Conservation (phyloP, 2,113 vertebrate species). For the Parus major region DNA sequence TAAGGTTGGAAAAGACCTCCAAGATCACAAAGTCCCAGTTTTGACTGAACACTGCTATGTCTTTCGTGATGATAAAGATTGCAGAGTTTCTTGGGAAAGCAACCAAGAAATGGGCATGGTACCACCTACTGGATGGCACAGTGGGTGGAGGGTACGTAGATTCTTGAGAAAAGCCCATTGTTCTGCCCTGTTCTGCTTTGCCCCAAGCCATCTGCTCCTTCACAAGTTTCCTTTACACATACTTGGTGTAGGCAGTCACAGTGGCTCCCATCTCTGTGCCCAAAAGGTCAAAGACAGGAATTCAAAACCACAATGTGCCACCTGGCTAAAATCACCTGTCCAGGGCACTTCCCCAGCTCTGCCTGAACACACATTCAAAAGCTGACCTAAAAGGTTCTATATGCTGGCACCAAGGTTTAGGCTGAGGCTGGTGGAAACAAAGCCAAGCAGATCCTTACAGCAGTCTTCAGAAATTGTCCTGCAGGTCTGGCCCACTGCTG, state of each 20-base stretch:
- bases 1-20: not conserved
- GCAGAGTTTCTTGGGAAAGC: not conserved
- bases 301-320: not conserved
- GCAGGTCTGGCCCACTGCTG: not conserved
- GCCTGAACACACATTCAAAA: not conserved
- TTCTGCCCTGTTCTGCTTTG: not conserved
- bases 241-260: not conserved
- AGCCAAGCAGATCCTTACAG: not conserved
- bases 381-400: not conserved
- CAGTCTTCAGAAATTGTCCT: not conserved
- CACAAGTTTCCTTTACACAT: not conserved
- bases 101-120: not conserved
- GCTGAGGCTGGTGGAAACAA: not conserved
- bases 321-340: not conserved
- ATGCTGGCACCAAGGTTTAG: not conserved
- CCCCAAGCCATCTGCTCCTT: not conserved
- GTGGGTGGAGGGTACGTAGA: not conserved
- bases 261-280: not conserved
- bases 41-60: not conserved
- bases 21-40: not conserved
- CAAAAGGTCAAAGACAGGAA: not conserved
- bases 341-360: not conserved
- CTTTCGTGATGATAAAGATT: not conserved
- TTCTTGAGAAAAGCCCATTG: not conserved
- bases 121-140: not conserved